Conservation (phyloP, 2,113 vertebrate species). For the Aldabrachelys gigantea region DNA sequence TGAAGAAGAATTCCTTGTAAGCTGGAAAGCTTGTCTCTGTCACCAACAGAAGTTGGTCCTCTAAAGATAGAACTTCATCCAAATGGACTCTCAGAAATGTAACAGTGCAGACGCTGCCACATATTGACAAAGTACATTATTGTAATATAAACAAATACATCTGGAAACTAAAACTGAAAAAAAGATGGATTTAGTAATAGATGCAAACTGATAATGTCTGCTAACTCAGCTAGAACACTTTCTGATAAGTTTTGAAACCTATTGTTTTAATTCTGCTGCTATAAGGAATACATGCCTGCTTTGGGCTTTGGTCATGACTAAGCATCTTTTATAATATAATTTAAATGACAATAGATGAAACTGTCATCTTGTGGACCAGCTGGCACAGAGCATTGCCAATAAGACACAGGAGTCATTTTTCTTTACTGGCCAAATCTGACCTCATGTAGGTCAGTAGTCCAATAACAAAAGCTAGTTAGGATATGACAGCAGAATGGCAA, state of each 20-base stretch:
- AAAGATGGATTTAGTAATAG: neutral
- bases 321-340: neutral
- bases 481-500: neutral
- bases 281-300: neutral
- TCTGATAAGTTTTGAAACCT: neutral
- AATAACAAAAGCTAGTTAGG: neutral
- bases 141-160: neutral
- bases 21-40: neutral
- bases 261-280: neutral
- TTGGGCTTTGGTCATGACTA: neutral
- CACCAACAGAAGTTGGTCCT: neutral
- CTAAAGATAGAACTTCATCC: neutral
- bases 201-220: neutral
- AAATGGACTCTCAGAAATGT: neutral
- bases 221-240: neutral
- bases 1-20: neutral
- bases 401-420: neutral
- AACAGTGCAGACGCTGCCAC: neutral
- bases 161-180: neutral
- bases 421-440: neutral
- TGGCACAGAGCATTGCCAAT: neutral
- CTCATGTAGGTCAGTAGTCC: neutral
- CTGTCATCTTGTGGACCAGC: neutral
- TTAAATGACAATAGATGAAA: neutral
- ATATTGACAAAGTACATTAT: conserved; percentile 6